These are phyloP conservation scores for Chascanopsetta lugubris DNA, from an alignment of 2,113 vertebrate genomes.

Conservation along the genomic window DNA sequence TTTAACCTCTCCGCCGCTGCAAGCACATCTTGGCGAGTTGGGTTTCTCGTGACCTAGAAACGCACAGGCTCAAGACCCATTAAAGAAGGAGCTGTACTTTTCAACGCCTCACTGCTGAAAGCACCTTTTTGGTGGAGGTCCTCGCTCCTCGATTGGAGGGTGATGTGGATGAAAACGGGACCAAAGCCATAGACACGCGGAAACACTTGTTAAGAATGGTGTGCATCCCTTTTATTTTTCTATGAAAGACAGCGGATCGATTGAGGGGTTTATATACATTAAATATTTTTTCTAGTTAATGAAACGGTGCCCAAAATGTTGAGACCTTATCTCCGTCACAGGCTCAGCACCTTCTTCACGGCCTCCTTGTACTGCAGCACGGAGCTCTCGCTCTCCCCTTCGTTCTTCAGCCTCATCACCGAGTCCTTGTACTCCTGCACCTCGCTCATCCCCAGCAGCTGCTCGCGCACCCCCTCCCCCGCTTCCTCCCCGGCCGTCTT, in stretches of 20 bases:
- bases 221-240: conserved; percentile 43
- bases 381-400: conserved; percentile 85
- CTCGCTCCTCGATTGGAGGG: conserved; percentile 18
- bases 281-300: conserved; percentile 20
- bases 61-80: conserved; percentile 50
- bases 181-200: no score
- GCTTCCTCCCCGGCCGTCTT: conserved; percentile 72
- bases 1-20: conserved; percentile 37
- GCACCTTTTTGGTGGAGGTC: conserved; percentile 50
- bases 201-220: not conserved
- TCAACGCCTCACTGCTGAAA: conserved; percentile 56
- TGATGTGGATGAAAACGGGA: no score
- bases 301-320: not conserved
- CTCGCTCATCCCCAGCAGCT: conserved; percentile 81
- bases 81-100: conserved; percentile 32
- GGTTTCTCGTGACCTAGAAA: conserved; percentile 61
- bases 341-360: conserved; percentile 85
- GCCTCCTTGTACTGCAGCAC: conserved; percentile 89
- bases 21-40: conserved; percentile 50
- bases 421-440: conserved; percentile 88
- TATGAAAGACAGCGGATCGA: conserved; percentile 24
- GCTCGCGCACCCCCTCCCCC: conserved; percentile 65
- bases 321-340: conserved; percentile 53
- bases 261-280: no score
- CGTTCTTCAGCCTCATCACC: conserved; percentile 85